phyloP scores from a whole-genome alignment of 2,797 vertebrate genomes.

The Urophycis tenuis region DNA sequence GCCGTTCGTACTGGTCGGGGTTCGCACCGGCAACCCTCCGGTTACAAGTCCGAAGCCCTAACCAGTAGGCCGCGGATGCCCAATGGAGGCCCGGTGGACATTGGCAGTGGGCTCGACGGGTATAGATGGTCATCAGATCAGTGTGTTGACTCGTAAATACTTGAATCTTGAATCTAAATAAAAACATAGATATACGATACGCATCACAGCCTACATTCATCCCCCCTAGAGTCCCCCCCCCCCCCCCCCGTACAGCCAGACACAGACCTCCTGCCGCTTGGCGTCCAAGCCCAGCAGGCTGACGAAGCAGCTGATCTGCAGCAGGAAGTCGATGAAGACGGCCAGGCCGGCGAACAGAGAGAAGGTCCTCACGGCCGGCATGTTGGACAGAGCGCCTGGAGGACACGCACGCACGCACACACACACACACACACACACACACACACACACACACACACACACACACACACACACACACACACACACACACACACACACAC shows the following conservation, averaged over 20 bases:
- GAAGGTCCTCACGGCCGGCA: constrained; percentile 95
- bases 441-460: background rate
- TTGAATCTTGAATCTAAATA: too few relatives aligned
- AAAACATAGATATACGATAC: background rate
- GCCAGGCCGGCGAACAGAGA: constrained; percentile 93
- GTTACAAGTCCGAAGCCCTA: too few relatives aligned
- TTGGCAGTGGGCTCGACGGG: too few relatives aligned
- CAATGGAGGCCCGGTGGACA: too few relatives aligned
- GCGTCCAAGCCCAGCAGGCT: constrained; percentile 91
- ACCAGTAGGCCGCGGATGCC: too few relatives aligned
- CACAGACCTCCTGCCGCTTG: constrained; percentile 87
- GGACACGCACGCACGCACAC: background rate
- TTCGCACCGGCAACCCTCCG: too few relatives aligned
- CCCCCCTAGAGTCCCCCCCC: too few relatives aligned
- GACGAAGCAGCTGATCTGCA: constrained; percentile 96
- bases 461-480: background rate
- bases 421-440: background rate
- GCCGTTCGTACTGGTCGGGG: too few relatives aligned
- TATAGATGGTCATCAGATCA: too few relatives aligned
- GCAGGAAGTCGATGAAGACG: constrained; percentile 91
- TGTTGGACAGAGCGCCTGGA: constrained; percentile 84
- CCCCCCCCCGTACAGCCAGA: background rate
- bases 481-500: constrained; percentile 5
- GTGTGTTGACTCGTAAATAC: background rate
- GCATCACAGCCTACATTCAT: background rate